A percentile compares a stretch with the other conserved stretches of the same genome.
Evolutionary conservation across 2,113 vertebrate species (phyloP).

Genomic region (Psephotus haematonotus): DNA sequence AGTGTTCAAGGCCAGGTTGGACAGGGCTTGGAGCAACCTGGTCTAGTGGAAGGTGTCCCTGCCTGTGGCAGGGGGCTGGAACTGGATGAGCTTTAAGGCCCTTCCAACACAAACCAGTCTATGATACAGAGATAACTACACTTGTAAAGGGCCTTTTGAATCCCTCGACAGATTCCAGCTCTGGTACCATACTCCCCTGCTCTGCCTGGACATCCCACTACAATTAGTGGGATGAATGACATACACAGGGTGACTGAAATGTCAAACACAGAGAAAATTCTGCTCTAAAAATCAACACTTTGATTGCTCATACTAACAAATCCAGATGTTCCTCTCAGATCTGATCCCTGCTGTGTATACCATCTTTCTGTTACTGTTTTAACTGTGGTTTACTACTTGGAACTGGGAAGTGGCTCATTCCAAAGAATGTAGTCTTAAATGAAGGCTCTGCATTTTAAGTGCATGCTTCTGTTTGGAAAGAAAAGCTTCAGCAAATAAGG

Average conservation of each 20-base stretch:
- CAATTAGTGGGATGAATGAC: neutral
- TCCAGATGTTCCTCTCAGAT: neutral
- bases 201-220: no score
- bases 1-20: neutral
- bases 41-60: neutral
- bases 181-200: neutral
- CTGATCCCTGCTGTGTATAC: neutral
- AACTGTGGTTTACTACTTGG: neutral
- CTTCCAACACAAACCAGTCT: neutral
- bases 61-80: neutral
- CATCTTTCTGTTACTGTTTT: neutral
- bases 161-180: neutral
- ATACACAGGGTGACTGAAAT: neutral
- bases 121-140: neutral
- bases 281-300: neutral
- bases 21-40: neutral
- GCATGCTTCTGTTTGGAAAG: constrained; percentile 1
- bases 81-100: neutral
- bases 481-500: neutral
- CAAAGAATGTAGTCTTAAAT: neutral
- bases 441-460: neutral
- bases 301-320: neutral
- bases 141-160: neutral
- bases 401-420: neutral
- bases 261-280: neutral